A percentile compares a stretch with the other conserved stretches of the same genome.
These are phyloP conservation scores for Sceloporus undulatus DNA, from an alignment of 2,113 vertebrate genomes.

Conservation along the genomic window DNA sequence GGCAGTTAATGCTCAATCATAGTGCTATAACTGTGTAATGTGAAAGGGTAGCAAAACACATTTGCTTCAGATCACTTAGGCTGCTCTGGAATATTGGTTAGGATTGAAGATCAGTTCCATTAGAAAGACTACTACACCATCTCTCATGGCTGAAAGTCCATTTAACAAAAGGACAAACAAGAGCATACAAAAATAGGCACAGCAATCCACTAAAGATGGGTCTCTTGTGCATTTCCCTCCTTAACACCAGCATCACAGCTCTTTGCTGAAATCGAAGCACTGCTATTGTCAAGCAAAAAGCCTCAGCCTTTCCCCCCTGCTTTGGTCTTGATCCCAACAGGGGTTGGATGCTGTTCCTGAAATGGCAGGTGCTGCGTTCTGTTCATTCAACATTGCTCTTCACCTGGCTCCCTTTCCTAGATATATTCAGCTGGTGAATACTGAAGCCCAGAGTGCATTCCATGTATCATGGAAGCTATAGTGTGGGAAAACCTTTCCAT, in stretches of 20 bases:
- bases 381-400: neutral
- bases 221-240: neutral
- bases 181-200: neutral
- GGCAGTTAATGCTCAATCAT: too few species aligned
- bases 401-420: neutral
- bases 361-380: conserved; percentile 14
- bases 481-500: accelerated
- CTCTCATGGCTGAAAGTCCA: neutral
- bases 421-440: neutral
- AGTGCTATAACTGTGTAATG: too few species aligned
- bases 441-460: accelerated
- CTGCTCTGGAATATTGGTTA: neutral
- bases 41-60: too few species aligned
- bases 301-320: neutral
- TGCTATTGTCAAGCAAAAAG: conserved; percentile 27
- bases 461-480: accelerated
- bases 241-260: conserved; percentile 41
- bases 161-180: neutral
- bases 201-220: neutral
- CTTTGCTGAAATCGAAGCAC: conserved; percentile 1
- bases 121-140: neutral
- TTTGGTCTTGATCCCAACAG: conserved; percentile 39
- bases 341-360: conserved; percentile 38
- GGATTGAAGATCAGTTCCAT: neutral
- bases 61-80: neutral